Conservation (phyloP, 2,888 invertebrate genomes). For the Osmoderma eremita region DNA sequence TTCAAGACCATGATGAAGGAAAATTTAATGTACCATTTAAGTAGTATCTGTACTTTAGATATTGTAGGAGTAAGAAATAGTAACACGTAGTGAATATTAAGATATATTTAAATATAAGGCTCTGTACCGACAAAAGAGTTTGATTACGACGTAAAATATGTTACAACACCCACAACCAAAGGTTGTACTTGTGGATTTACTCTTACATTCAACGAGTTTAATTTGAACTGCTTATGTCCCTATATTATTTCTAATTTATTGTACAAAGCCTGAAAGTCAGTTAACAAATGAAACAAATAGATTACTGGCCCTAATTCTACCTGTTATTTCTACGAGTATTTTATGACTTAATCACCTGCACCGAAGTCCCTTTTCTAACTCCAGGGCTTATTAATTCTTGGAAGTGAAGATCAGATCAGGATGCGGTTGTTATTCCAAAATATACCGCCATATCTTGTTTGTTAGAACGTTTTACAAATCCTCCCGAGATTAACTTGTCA, state of each 20-base stretch:
- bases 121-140: too few species aligned
- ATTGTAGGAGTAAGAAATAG: too few species aligned
- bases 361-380: constrained; percentile 12
- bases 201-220: not conserved
- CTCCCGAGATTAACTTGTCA: constrained; percentile 15
- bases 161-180: too few species aligned
- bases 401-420: constrained; percentile 20
- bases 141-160: too few species aligned
- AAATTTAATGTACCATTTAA: too few species aligned
- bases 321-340: constrained; percentile 26
- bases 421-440: not conserved
- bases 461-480: constrained; percentile 21
- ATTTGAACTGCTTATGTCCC: not conserved
- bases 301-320: constrained; percentile 18
- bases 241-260: constrained; percentile 24
- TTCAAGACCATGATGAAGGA: too few species aligned
- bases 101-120: too few species aligned
- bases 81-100: too few species aligned
- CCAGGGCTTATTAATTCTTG: constrained; percentile 14
- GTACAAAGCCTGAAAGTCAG: not conserved
- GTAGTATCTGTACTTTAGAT: too few species aligned
- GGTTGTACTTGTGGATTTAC: too few species aligned
- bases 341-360: constrained; percentile 10
- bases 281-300: constrained; percentile 28
- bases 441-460: constrained; percentile 5